Percentiles rank a stretch among this genome's conserved stretches.
phyloP scores from a whole-genome alignment of 2,888 invertebrate genomes.

The Coenonympha arcania region DNA sequence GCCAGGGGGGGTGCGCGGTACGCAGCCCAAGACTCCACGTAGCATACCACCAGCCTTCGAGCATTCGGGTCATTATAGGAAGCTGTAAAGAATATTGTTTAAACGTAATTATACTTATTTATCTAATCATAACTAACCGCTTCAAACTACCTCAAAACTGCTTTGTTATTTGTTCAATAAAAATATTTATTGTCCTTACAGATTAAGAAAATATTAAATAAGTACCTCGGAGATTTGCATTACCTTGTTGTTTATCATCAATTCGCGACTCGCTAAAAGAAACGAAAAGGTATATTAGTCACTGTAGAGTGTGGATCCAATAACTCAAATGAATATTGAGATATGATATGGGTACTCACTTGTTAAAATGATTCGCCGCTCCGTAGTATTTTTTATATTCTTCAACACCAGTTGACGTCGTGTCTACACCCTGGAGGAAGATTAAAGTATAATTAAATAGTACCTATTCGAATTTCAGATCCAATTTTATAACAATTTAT shows the following conservation, averaged over 20 bases:
- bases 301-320: background rate
- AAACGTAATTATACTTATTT: too few species aligned
- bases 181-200: too few species aligned
- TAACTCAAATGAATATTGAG: background rate
- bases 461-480: background rate
- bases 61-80: constrained; percentile 35
- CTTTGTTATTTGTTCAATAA: too few species aligned
- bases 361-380: constrained; percentile 61
- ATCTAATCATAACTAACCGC: too few species aligned
- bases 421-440: constrained; percentile 44
- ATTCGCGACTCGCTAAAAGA: constrained; percentile 44
- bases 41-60: constrained; percentile 76
- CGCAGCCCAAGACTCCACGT: constrained; percentile 78
- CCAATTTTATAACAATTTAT: too few species aligned
- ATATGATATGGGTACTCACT: constrained; percentile 39
- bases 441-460: background rate
- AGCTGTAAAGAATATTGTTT: background rate
- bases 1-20: constrained; percentile 79
- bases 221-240: constrained; percentile 63
- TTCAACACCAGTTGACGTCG: constrained; percentile 28
- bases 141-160: too few species aligned
- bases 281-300: background rate
- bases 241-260: constrained; percentile 61
- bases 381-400: constrained; percentile 55
- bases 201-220: background rate